Percentiles rank a stretch among this genome's conserved stretches.
These are phyloP conservation scores for Ganaspis sp. DNA, from an alignment of 1,140 invertebrate species.

Conservation along the genomic window DNA sequence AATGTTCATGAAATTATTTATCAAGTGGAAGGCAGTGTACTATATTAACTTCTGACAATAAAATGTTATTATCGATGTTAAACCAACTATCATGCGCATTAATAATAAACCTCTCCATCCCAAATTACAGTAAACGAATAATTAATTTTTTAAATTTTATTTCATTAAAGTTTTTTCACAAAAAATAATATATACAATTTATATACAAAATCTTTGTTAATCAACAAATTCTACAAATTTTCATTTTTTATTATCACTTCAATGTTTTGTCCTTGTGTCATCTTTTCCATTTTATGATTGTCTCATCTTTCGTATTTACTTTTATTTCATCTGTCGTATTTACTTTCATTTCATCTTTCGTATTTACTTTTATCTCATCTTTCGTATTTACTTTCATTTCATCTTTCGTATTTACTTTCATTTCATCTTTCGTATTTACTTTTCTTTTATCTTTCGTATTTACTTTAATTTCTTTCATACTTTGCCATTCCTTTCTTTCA, in stretches of 20 bases:
- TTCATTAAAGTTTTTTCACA: conserved; percentile 6
- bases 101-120: conserved; percentile 5
- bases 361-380: no score
- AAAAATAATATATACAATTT: conserved; percentile 35
- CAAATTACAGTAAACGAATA: neutral
- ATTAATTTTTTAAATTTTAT: neutral
- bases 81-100: conserved; percentile 41
- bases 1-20: conserved; percentile 53
- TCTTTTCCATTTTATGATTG: no score
- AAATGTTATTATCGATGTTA: conserved; percentile 77
- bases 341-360: no score
- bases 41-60: conserved; percentile 75
- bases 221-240: neutral
- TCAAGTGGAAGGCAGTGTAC: conserved; percentile 63
- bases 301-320: no score
- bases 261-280: conserved; percentile 47
- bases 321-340: no score
- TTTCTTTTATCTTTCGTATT: neutral
- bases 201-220: neutral
- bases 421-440: neutral
- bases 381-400: no score
- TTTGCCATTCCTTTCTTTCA: conserved; percentile 33
- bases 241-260: conserved; percentile 40
- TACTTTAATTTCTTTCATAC: conserved; percentile 32
- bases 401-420: no score